Conservation (phyloP, 1,140 invertebrate species). For the Agrilus planipennis region DNA sequence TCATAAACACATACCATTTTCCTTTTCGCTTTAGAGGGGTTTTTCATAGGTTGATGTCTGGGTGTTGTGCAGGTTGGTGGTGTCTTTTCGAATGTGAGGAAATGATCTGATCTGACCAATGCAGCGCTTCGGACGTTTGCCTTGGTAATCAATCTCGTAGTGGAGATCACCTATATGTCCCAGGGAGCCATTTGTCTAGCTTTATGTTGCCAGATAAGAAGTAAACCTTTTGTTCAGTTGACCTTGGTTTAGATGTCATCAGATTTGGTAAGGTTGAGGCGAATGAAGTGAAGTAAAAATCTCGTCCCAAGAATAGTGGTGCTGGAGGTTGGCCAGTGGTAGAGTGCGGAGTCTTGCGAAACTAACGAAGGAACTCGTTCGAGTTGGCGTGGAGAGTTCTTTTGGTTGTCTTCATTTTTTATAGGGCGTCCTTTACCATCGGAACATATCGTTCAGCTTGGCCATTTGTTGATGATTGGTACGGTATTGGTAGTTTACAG, state of each 20-base stretch:
- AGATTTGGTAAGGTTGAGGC: neutral
- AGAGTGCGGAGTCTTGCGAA: neutral
- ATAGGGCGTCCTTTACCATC: conserved; percentile 17
- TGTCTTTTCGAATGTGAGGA: too few species aligned
- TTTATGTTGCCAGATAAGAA: neutral
- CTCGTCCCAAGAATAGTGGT: neutral
- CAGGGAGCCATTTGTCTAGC: neutral
- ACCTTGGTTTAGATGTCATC: neutral
- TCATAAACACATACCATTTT: too few species aligned
- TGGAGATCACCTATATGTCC: neutral
- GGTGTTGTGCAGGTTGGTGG: too few species aligned
- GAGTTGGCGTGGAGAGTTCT: neutral
- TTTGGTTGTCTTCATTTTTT: conserved; percentile 1
- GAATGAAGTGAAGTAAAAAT: too few species aligned
- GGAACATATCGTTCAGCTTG: conserved; percentile 25
- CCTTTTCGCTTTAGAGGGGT: too few species aligned
- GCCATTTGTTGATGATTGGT: conserved; percentile 27
- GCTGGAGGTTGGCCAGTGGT: neutral
- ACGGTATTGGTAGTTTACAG: conserved; percentile 21
- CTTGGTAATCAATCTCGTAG: neutral
- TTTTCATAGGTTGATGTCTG: too few species aligned
- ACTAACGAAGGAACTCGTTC: neutral
- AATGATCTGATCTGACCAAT: too few species aligned
- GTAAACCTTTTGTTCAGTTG: neutral
- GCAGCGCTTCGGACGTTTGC: neutral